Conservation (phyloP, 2,888 invertebrate species). For the Geotrupes spiniger region DNA sequence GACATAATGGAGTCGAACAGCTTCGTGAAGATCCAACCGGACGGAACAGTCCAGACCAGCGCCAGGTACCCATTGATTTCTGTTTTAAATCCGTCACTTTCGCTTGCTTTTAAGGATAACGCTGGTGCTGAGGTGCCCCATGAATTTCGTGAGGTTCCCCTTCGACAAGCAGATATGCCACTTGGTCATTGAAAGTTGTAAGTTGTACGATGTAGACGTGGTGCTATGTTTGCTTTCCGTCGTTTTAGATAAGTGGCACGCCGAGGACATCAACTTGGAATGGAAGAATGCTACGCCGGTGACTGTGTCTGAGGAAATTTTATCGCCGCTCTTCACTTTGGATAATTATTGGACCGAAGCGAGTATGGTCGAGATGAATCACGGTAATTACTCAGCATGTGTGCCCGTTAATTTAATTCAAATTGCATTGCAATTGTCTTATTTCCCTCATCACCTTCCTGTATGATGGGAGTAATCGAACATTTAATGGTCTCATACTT, state of each 20-base stretch:
- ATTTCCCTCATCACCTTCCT: too few species aligned
- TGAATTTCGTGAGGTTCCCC: slow-evolving; percentile 90
- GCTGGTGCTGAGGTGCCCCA: slow-evolving; percentile 85
- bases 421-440: too few species aligned
- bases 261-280: slow-evolving; percentile 13
- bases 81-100: too few species aligned
- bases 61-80: slow-evolving; percentile 61
- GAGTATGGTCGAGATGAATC: slow-evolving; percentile 16
- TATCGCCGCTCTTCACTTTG: slow-evolving; percentile 16
- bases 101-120: slow-evolving; percentile 65
- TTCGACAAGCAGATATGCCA: slow-evolving; percentile 88
- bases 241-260: slow-evolving; percentile 16
- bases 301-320: slow-evolving; percentile 13
- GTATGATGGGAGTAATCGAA: too few species aligned
- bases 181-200: slow-evolving; percentile 87
- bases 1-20: slow-evolving; percentile 93
- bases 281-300: slow-evolving; percentile 12
- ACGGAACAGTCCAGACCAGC: slow-evolving; percentile 88
- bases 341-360: slow-evolving; percentile 16
- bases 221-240: too few species aligned
- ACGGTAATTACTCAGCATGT: too few species aligned
- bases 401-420: too few species aligned
- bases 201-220: slow-evolving; percentile 51
- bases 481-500: too few species aligned
- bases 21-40: slow-evolving; percentile 86